phyloP scores from a whole-genome alignment of 2,888 invertebrate species.

The Oxytorus armatus region DNA sequence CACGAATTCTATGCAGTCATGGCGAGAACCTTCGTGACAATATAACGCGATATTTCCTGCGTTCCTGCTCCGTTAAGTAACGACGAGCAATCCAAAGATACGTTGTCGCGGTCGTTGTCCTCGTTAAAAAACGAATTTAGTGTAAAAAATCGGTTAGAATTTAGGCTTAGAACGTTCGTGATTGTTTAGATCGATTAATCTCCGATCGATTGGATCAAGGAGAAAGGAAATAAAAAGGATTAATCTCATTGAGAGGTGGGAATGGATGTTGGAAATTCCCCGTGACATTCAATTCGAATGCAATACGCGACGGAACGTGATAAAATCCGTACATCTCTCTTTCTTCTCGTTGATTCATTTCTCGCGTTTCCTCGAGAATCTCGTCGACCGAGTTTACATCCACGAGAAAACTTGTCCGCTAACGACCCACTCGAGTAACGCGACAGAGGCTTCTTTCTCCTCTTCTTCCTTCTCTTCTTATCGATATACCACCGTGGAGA shows the following conservation, averaged over 20 bases:
- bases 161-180: background rate
- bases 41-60: conserved; percentile 66
- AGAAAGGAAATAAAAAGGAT: background rate
- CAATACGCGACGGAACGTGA: background rate
- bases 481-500: conserved; percentile 32
- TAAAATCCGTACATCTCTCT: background rate
- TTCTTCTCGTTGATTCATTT: background rate
- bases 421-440: conserved; percentile 56
- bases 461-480: conserved; percentile 7
- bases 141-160: background rate
- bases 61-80: background rate
- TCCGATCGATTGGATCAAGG: background rate
- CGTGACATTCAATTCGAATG: background rate
- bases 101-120: background rate
- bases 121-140: background rate
- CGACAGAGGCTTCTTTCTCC: conserved; percentile 8
- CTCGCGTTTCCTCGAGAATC: background rate
- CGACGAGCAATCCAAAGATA: background rate
- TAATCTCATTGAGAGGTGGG: background rate
- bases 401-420: conserved; percentile 12
- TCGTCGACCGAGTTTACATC: conserved; percentile 41
- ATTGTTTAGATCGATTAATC: background rate
- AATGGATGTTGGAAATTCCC: background rate
- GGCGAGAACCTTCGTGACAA: conserved; percentile 76
- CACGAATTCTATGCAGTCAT: conserved; percentile 74